A percentile compares a stretch with the other conserved stretches of the same genome.
phyloP scores from a whole-genome alignment of 2,797 vertebrate genomes.

The Acanthurus tractus region DNA sequence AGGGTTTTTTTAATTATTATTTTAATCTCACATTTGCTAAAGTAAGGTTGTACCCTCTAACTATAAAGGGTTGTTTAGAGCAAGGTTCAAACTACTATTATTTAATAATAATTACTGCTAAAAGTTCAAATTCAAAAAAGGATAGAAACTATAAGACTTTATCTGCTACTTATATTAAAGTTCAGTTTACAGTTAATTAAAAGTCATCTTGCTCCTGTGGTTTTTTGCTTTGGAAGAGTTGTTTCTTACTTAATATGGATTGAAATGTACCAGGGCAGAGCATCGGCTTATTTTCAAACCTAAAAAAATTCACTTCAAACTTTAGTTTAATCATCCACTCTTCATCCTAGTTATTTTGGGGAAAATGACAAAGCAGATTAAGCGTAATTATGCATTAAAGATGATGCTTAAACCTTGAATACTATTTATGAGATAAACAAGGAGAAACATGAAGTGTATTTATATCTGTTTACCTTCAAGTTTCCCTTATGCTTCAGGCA shows the following conservation, averaged over 20 bases:
- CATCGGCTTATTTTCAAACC: conserved; percentile 51
- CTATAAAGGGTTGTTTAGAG: not conserved
- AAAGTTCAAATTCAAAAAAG: not conserved
- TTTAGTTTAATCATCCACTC: conserved; percentile 35
- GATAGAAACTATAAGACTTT: conserved; percentile 24
- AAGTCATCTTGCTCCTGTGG: conserved; percentile 50
- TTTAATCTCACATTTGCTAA: not conserved
- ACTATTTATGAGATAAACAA: conserved; percentile 23
- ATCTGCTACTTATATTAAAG: conserved; percentile 49
- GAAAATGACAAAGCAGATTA: conserved; percentile 30
- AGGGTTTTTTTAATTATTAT: not conserved
- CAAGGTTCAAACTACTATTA: not conserved
- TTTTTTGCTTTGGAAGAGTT: conserved; percentile 62
- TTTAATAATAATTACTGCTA: not conserved
- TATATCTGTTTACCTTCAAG: conserved; percentile 10
- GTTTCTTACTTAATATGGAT: conserved; percentile 61
- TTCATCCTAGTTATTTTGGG: conserved; percentile 21
- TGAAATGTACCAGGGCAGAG: conserved; percentile 66
- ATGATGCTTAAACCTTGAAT: conserved; percentile 32
- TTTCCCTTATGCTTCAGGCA: conserved; percentile 15
- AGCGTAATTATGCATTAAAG: conserved; percentile 24
- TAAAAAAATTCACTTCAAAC: conserved; percentile 36
- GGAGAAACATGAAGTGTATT: conserved; percentile 23
- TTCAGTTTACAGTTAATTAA: conserved; percentile 68
- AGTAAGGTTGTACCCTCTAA: not conserved